Conservation (phyloP, 2,113 vertebrate genomes). For the Madoqua kirkii region DNA sequence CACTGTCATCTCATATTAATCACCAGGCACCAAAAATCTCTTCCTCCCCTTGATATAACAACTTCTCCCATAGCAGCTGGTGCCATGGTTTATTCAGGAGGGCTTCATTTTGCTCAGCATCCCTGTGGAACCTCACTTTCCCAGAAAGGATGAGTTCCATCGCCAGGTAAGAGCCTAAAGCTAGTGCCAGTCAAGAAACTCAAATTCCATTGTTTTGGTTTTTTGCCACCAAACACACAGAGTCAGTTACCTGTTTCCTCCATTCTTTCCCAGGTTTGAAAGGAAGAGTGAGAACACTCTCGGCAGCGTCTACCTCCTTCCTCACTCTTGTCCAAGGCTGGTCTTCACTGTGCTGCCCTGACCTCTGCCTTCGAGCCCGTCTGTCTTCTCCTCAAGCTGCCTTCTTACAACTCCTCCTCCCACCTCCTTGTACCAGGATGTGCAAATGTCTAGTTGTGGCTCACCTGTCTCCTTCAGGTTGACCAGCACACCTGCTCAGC, state of each 20-base stretch:
- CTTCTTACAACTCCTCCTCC: too few relatives aligned
- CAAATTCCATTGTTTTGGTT: neutral
- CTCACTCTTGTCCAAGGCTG: neutral
- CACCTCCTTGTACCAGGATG: neutral
- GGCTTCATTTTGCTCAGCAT: neutral
- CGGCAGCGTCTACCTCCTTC: neutral
- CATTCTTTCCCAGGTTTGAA: neutral
- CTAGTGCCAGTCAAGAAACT: neutral
- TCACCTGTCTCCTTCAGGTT: neutral
- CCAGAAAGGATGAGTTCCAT: neutral
- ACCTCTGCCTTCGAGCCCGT: neutral
- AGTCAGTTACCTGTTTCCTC: neutral
- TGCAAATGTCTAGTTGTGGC: neutral
- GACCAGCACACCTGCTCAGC: neutral
- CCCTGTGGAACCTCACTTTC: neutral
- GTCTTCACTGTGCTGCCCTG: too few relatives aligned
- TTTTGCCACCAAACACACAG: neutral
- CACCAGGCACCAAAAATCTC: neutral
- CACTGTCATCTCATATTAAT: neutral
- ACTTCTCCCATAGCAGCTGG: neutral
- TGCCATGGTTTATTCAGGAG: neutral
- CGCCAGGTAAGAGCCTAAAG: neutral
- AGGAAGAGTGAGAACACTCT: fast-evolving
- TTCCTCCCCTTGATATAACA: neutral
- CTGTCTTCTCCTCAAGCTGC: neutral